Conservation (phyloP, 2,888 invertebrate genomes). For the Tryphoninae sp. region DNA sequence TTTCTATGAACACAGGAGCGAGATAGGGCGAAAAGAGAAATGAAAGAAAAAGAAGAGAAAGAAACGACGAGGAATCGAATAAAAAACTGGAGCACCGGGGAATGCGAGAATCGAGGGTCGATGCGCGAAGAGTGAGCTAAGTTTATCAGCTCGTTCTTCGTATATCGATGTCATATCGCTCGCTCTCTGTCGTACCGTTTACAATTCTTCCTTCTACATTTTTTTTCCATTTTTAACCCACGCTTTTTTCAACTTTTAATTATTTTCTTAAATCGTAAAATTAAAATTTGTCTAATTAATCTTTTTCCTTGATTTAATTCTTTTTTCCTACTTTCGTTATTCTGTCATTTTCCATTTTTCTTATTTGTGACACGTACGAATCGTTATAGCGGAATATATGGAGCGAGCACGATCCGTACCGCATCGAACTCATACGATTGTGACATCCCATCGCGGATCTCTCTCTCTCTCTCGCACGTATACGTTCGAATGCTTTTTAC, state of each 20-base stretch:
- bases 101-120: not conserved
- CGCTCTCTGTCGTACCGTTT: too few species aligned
- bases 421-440: slow-evolving; percentile 19
- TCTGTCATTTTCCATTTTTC: too few species aligned
- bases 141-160: too few species aligned
- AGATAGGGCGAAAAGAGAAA: slow-evolving; percentile 8
- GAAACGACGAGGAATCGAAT: not conserved
- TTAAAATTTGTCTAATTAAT: too few species aligned
- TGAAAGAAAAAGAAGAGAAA: slow-evolving; percentile 26
- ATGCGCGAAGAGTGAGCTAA: not conserved
- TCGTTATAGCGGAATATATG: not conserved
- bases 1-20: slow-evolving; percentile 54
- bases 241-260: too few species aligned
- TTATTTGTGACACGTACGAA: not conserved
- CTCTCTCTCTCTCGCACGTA: not conserved
- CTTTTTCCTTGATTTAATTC: too few species aligned
- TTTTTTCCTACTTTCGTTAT: too few species aligned
- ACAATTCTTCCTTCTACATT: too few species aligned
- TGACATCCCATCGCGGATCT: not conserved
- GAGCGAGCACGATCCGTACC: slow-evolving; percentile 28
- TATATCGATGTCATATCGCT: too few species aligned
- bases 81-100: slow-evolving; percentile 28
- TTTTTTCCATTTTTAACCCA: too few species aligned
- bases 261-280: too few species aligned
- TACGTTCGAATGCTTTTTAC: not conserved